Evolutionary conservation across 2,888 invertebrate genomes (phyloP), one percentile per base, ranked within the genome.

Genomic region (Boloria selene): DNA sequence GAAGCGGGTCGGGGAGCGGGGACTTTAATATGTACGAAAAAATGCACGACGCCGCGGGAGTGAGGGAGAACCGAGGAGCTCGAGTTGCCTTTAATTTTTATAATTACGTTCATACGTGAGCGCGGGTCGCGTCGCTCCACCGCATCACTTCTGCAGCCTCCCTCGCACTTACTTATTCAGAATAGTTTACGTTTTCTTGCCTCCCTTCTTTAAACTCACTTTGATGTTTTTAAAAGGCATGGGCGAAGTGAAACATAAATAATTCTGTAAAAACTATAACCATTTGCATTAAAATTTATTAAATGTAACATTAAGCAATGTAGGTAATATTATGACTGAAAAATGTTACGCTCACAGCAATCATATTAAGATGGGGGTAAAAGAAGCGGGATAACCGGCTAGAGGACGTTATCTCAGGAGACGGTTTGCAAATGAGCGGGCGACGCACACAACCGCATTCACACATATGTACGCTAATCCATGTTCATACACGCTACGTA

Each of bases 41-140:
- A 92, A 92, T 92, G 92, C 92, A 92, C 90, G 90, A 85, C 85
- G 85, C 83, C 82, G 79, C 84, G 87, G 85, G 89, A 86, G 88
- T 80, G 90, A 86, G 88, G 89, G 89, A 84, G 85, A 82, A 82
- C 83, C 84, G 77, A 84, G 86, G 85, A 86, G 85, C 84, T 82
- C 79, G 79, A 87, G 85, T 85, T 88, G 88, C 87, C 90, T 92
- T 88, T 90, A 89, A 91, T 91, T 92, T 92, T 92, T 91, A 91
- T 91, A 92, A 92, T 91, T 92, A 91, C 90, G 91, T 90, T 90
- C 92, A 91, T 91, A 91, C 91, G 95, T 95, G 87, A 96, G 93
- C 85, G 68, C 70, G 67, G 61, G 65, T 65, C 49, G 42, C 67
- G 66, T 45, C 54, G 64, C 31, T 38, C 74, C 72, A 61, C 70